Percentiles rank a stretch among this genome's conserved stretches.
Evolutionary conservation across 2,888 invertebrate species (phyloP).

Genomic region (Pomacea canaliculata): DNA sequence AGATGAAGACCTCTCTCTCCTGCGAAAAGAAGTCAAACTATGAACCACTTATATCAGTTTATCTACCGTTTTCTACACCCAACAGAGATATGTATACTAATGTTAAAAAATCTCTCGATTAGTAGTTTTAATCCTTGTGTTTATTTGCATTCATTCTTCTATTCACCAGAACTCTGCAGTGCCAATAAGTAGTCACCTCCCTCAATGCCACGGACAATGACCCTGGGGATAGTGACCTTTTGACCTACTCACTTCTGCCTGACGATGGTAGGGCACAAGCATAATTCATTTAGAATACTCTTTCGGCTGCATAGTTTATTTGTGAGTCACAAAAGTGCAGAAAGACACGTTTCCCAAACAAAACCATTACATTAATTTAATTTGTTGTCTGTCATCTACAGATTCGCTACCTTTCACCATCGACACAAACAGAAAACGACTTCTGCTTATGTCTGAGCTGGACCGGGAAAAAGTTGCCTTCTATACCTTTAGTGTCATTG

Average conservation of each 20-base stretch:
- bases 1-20: too few species aligned
- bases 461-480: slow-evolving; percentile 22
- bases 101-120: background rate
- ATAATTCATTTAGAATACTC: too few species aligned
- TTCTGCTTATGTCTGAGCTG: slow-evolving; percentile 19
- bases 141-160: background rate
- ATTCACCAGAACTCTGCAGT: background rate
- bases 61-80: background rate
- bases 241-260: slow-evolving; percentile 1
- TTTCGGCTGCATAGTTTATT: too few species aligned
- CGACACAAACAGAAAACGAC: slow-evolving; percentile 12
- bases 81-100: background rate
- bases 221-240: slow-evolving; percentile 3
- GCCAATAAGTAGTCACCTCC: background rate
- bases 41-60: background rate
- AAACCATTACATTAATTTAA: too few species aligned
- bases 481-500: slow-evolving; percentile 36
- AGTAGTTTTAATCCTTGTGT: too few species aligned
- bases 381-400: background rate
- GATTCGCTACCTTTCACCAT: slow-evolving; percentile 19
- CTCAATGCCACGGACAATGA: slow-evolving; percentile 18
- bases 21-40: too few species aligned
- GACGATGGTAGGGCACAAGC: background rate
- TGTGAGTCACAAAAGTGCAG: too few species aligned
- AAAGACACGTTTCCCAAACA: too few species aligned